Conservation (phyloP, 2,888 invertebrate species). For the Plebejus argus region DNA sequence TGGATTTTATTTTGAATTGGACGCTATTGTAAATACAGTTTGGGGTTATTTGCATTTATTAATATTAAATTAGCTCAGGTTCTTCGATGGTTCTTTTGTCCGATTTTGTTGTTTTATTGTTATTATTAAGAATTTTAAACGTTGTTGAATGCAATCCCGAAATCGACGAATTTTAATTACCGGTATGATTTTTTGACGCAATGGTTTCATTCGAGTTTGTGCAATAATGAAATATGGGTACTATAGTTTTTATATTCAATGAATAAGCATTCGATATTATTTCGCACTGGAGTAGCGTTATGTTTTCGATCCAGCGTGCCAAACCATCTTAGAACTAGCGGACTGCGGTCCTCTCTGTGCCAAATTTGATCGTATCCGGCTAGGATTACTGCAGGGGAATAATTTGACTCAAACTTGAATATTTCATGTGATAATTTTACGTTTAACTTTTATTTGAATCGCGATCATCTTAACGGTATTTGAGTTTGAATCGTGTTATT, state of each 20-base stretch:
- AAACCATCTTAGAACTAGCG: conserved; percentile 67
- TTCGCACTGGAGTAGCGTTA: conserved; percentile 37
- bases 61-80: conserved; percentile 66
- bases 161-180: conserved; percentile 48
- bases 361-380: conserved; percentile 28
- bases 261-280: conserved; percentile 46
- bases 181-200: conserved; percentile 32
- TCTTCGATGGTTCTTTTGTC: conserved; percentile 74
- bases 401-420: conserved; percentile 13
- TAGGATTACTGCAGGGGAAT: background rate
- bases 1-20: conserved; percentile 46
- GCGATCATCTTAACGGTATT: background rate
- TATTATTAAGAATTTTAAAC: conserved; percentile 78
- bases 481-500: background rate
- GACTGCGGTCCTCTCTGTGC: conserved; percentile 36
- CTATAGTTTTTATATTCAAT: conserved; percentile 59
- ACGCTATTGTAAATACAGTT: conserved; percentile 70
- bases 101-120: conserved; percentile 78
- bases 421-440: conserved; percentile 27
- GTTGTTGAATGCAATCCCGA: conserved; percentile 73
- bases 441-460: background rate
- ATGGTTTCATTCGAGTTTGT: conserved; percentile 64
- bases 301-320: conserved; percentile 54
- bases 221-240: conserved; percentile 71
- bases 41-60: conserved; percentile 73